A percentile compares a stretch with the other conserved stretches of the same genome.
Conservation (phyloP, 2,113 vertebrate species). For the Vidua macroura region DNA sequence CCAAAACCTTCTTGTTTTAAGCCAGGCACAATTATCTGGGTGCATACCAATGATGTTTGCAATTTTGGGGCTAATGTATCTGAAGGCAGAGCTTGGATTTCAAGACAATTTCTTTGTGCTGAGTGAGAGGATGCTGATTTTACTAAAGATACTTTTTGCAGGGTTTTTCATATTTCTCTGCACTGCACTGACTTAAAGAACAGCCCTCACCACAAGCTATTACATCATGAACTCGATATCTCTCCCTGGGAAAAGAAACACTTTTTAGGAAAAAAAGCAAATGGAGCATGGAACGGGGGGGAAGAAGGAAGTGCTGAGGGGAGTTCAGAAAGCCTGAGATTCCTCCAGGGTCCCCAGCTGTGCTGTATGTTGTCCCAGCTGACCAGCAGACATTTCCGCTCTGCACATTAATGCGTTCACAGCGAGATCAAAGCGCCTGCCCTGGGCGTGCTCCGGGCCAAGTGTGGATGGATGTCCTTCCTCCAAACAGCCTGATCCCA, state of each 20-base stretch:
- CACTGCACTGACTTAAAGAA: neutral
- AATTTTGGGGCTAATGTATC: neutral
- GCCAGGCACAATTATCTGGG: neutral
- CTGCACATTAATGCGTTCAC: neutral
- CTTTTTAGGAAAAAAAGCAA: conserved; percentile 3
- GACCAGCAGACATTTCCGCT: conserved; percentile 23
- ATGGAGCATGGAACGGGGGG: rapidly evolving
- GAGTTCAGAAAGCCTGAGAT: conserved; percentile 9
- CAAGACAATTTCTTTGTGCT: neutral
- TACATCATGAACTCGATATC: neutral
- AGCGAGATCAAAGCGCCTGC: neutral
- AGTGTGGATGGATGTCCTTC: neutral
- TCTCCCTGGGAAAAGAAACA: conserved; percentile 34
- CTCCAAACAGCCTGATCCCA: neutral
- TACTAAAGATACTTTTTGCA: neutral
- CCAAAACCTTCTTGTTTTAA: neutral
- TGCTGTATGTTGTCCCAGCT: conserved; percentile 53
- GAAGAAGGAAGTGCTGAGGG: neutral
- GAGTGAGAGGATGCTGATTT: neutral
- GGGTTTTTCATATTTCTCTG: neutral
- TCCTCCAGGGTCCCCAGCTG: conserved; percentile 53
- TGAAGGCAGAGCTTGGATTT: neutral
- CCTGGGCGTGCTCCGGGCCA: neutral
- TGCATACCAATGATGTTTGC: rapidly evolving
- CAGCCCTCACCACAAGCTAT: neutral